These are phyloP conservation scores for Serrognathus titanus DNA, from an alignment of 2,888 invertebrate species.

Conservation along the genomic window DNA sequence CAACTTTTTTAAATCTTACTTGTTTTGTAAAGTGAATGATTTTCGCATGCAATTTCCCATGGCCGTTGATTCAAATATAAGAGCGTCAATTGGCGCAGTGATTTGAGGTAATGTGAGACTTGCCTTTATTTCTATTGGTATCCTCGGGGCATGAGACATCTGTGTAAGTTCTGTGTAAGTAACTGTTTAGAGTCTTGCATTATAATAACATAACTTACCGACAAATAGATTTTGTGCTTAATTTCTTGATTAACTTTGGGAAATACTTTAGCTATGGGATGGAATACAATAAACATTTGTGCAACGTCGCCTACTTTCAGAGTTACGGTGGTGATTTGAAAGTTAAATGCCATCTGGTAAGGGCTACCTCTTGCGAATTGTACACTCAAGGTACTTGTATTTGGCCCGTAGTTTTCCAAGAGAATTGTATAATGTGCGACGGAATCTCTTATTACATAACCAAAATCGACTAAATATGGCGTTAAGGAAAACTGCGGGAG, in stretches of 20 bases:
- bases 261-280: conserved; percentile 51
- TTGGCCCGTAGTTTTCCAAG: conserved; percentile 58
- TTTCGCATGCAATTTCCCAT: conserved; percentile 58
- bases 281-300: conserved; percentile 53
- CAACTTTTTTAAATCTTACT: conserved; percentile 47
- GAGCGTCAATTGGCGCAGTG: conserved; percentile 43
- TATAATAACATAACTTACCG: conserved; percentile 42
- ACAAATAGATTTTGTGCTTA: conserved; percentile 49
- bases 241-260: conserved; percentile 50
- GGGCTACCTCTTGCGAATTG: conserved; percentile 27
- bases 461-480: conserved; percentile 57
- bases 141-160: conserved; percentile 58
- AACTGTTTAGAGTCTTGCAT: conserved; percentile 3
- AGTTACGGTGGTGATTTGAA: conserved; percentile 44
- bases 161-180: background rate
- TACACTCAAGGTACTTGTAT: conserved; percentile 49
- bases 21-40: conserved; percentile 56
- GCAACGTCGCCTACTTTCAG: conserved; percentile 52
- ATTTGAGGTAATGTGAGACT: conserved; percentile 59
- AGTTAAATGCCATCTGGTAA: conserved; percentile 24
- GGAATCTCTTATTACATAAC: conserved; percentile 52
- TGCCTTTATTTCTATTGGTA: conserved; percentile 57
- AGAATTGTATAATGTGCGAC: conserved; percentile 50
- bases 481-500: conserved; percentile 40
- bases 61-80: conserved; percentile 58